Evolutionary conservation across 2,888 invertebrate species (phyloP).

Genomic region (Pyrochroa serraticornis): DNA sequence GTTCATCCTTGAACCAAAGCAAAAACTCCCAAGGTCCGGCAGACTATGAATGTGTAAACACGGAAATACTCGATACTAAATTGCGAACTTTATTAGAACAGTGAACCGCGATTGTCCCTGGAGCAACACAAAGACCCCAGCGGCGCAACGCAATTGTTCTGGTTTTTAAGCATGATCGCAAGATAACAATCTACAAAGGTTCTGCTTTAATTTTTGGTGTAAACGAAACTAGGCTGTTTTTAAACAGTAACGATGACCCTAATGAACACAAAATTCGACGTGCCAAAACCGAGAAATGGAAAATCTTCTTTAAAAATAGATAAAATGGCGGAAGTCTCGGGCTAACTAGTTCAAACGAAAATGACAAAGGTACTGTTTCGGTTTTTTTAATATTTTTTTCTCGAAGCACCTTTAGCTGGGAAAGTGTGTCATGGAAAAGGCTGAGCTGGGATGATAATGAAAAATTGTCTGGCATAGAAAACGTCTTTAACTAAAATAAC

Average conservation of each 20-base stretch:
- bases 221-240: slow-evolving; percentile 2
- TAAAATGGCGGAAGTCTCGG: slow-evolving; percentile 30
- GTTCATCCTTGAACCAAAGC: slow-evolving; percentile 19
- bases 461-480: too few species aligned
- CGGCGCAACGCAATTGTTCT: slow-evolving; percentile 21
- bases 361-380: slow-evolving; percentile 23
- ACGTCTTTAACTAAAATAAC: too few species aligned
- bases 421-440: too few species aligned
- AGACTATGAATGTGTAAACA: slow-evolving; percentile 34
- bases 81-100: slow-evolving; percentile 37
- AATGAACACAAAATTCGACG: slow-evolving; percentile 36
- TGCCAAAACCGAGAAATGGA: slow-evolving; percentile 34
- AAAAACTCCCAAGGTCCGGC: slow-evolving; percentile 25
- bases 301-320: slow-evolving; percentile 30
- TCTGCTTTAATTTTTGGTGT: too few species aligned
- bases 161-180: slow-evolving; percentile 24
- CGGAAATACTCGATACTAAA: slow-evolving; percentile 33
- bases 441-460: too few species aligned
- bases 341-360: slow-evolving; percentile 19
- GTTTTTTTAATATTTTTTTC: too few species aligned
- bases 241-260: slow-evolving; percentile 38
- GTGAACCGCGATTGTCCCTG: slow-evolving; percentile 41
- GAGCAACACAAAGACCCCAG: slow-evolving; percentile 40
- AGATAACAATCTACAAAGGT: slow-evolving; percentile 16
- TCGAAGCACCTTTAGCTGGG: too few species aligned